A percentile compares a stretch with the other conserved stretches of the same genome.
phyloP scores from a whole-genome alignment of 2,888 invertebrate species.

The Lymantria monacha region DNA sequence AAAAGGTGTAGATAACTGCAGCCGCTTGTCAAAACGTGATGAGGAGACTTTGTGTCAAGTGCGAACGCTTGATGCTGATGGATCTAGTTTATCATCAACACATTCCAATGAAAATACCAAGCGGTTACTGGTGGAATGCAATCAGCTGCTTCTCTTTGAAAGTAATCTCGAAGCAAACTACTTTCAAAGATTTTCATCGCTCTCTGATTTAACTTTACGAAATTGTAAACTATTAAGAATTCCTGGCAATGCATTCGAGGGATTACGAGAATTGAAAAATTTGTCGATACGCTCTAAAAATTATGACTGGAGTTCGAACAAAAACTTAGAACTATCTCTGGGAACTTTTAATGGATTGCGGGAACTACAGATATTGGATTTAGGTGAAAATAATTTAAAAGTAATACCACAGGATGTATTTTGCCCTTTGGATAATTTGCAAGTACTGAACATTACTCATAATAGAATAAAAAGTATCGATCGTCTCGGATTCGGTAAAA shows the following conservation, averaged over 20 bases:
- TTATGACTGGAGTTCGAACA: constrained; percentile 88
- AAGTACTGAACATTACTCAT: constrained; percentile 90
- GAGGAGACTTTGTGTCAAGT: constrained; percentile 85
- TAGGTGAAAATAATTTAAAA: constrained; percentile 91
- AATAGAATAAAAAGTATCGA: constrained; percentile 90
- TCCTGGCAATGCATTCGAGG: constrained; percentile 90
- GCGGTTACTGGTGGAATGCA: constrained; percentile 88
- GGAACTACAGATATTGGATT: constrained; percentile 89
- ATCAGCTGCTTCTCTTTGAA: constrained; percentile 89
- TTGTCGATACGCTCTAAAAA: constrained; percentile 91
- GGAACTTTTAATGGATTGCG: constrained; percentile 89
- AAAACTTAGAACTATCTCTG: constrained; percentile 87
- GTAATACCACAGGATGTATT: constrained; percentile 89
- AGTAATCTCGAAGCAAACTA: constrained; percentile 88
- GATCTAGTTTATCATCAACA: constrained; percentile 83
- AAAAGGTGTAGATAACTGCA: constrained; percentile 68
- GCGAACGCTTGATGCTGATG: constrained; percentile 86
- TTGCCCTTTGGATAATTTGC: constrained; percentile 90
- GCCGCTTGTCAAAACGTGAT: constrained; percentile 66
- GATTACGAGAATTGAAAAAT: constrained; percentile 90
- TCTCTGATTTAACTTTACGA: constrained; percentile 88
- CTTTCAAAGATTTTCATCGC: constrained; percentile 87
- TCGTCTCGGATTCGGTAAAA: constrained; percentile 86
- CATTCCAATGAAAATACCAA: constrained; percentile 86
- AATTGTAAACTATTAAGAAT: constrained; percentile 91